Evolutionary conservation across 2,888 invertebrate species (phyloP), one percentile per base, ranked within the genome.

Genomic region (Alloscopus bannaensis): DNA sequence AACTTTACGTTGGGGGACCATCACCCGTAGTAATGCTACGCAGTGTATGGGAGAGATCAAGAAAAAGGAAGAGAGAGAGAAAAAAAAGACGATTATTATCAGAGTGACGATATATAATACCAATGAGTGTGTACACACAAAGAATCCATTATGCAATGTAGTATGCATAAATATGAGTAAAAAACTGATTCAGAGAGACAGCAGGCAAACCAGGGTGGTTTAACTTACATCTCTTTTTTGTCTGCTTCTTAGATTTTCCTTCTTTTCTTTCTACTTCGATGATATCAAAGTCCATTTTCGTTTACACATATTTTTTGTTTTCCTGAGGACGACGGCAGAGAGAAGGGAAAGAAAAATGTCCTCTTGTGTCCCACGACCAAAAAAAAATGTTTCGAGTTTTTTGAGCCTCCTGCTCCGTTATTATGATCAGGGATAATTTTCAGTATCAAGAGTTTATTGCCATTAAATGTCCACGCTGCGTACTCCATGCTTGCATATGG

Each of bases 371-470:
- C n/a, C n/a, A n/a, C n/a, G n/a, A n/a, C n/a, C n/a, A n/a, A n/a
- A n/a, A n/a, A n/a, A n/a, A n/a, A n/a, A n/a, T n/a, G n/a, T n/a
- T n/a, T n/a, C n/a, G n/a, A n/a, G n/a, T n/a, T n/a, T n/a, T n/a
- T n/a, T n/a, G n/a, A n/a, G n/a, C n/a, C 47, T 47, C n/a, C 8
- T 36, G 13, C 36, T 36, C 36, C 28, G 2, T 24, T 55, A 24
- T 55, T 55, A 55, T 26, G 24, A 26, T 26, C 55, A 55, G 28
- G 16, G 55, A 55, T 26, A 55, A 55, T 55, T 36, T 55, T 55
- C 55, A 55, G 28, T 55, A 55, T 55, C 55, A 59, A 59, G 59
- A 59, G 59, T 59, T 59, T 59, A 59, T 59, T 59, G 59, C n/a
- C 59, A 59, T 59, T 36, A 18, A 59, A 59, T 59, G 59, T 24